These are phyloP conservation scores for Trachelipus rathkii DNA, from an alignment of 1,140 invertebrate genomes.

Conservation along the genomic window DNA sequence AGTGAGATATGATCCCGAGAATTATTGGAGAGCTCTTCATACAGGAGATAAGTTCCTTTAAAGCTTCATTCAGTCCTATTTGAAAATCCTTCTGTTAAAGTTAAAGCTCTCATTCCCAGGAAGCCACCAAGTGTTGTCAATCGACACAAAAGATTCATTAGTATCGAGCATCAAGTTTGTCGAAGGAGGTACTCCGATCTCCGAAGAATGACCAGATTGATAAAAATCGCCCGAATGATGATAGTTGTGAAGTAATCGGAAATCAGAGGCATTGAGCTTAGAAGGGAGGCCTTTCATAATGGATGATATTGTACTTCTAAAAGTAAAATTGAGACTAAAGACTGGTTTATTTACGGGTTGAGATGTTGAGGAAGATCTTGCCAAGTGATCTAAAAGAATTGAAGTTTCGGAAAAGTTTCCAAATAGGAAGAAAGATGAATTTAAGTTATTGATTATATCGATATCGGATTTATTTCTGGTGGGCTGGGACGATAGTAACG, in stretches of 20 bases:
- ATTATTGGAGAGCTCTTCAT: too few species aligned
- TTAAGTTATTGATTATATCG: neutral
- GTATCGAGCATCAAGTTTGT: neutral
- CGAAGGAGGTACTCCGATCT: neutral
- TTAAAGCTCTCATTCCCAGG: too few species aligned
- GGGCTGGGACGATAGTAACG: neutral
- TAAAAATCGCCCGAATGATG: neutral
- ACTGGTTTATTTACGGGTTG: neutral
- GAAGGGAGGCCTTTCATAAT: neutral
- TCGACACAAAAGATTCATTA: neutral
- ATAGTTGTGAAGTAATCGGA: neutral
- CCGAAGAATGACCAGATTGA: neutral
- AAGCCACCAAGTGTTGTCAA: neutral
- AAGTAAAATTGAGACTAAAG: neutral
- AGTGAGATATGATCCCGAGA: too few species aligned
- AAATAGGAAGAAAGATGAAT: neutral
- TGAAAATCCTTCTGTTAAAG: too few species aligned
- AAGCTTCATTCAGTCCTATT: too few species aligned
- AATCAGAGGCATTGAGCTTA: neutral
- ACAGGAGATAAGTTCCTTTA: too few species aligned
- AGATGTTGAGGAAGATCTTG: neutral
- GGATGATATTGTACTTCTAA: neutral
- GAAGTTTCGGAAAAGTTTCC: neutral
- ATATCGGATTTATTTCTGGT: neutral
- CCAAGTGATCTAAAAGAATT: neutral